Evolutionary conservation across 2,113 vertebrate genomes (phyloP).

Genomic region (Trachemys scripta): DNA sequence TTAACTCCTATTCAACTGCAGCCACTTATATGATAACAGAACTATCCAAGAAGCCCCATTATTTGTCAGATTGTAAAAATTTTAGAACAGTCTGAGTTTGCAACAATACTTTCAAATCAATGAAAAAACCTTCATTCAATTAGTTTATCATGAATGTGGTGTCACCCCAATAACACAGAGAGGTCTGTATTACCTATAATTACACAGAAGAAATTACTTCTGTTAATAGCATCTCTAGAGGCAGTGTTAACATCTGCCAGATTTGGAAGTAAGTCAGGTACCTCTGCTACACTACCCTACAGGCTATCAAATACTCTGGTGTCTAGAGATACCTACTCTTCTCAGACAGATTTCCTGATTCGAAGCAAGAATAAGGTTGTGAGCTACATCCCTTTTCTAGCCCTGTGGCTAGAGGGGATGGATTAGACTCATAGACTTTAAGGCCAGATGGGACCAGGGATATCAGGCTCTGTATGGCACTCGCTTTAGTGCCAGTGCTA

Average conservation of each 20-base stretch:
- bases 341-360: neutral
- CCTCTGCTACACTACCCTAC: neutral
- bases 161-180: neutral
- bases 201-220: neutral
- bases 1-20: conserved; percentile 16
- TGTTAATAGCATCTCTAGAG: neutral
- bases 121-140: neutral
- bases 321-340: neutral
- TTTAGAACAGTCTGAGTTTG: neutral
- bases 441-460: neutral
- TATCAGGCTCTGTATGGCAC: neutral
- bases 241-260: neutral
- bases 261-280: conserved; percentile 18
- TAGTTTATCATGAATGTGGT: neutral
- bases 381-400: neutral
- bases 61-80: neutral
- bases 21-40: neutral
- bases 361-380: conserved; percentile 26
- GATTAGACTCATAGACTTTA: no score
- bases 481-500: neutral
- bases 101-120: neutral
- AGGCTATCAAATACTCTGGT: conserved; percentile 32
- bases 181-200: conserved; percentile 31
- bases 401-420: conserved; percentile 3
- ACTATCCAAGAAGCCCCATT: neutral